Percentiles rank a stretch among this genome's conserved stretches.
Conservation (phyloP, 2,113 vertebrate genomes). For the Cinclus mexicanus region DNA sequence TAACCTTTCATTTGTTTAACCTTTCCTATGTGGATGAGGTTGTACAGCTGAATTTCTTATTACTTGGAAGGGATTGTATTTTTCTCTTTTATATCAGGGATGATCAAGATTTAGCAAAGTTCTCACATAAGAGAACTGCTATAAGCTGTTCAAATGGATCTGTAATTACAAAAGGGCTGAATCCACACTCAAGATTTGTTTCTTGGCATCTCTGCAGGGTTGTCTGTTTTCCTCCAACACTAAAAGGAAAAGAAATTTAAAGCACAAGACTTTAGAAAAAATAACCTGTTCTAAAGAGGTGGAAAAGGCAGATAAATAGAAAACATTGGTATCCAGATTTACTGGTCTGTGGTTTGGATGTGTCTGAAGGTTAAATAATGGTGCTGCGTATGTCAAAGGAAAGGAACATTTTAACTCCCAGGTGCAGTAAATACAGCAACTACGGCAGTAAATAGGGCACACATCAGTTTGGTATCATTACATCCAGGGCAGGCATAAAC, state of each 20-base stretch:
- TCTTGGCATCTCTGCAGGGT: not conserved
- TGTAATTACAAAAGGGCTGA: not conserved
- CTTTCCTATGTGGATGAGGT: not conserved
- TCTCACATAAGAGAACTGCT: not conserved
- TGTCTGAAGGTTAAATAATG: not conserved
- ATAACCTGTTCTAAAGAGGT: not conserved
- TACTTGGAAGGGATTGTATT: not conserved
- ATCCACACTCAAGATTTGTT: not conserved
- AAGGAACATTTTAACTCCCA: not conserved
- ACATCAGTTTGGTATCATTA: not conserved
- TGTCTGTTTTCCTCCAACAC: not conserved
- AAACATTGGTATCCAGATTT: not conserved
- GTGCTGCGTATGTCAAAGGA: not conserved
- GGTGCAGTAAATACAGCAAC: not conserved
- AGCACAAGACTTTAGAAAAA: not conserved
- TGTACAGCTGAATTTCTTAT: not conserved
- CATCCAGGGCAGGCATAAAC: not conserved
- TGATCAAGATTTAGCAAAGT: not conserved
- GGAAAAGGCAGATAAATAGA: not conserved
- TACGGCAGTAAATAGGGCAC: not conserved
- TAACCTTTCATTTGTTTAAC: conserved; percentile 33
- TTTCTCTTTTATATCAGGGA: not conserved
- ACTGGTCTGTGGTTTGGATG: not conserved
- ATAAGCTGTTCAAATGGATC: not conserved
- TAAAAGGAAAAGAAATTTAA: not conserved